Conservation (phyloP, 2,113 vertebrate species). For the Eclectus roratus region DNA sequence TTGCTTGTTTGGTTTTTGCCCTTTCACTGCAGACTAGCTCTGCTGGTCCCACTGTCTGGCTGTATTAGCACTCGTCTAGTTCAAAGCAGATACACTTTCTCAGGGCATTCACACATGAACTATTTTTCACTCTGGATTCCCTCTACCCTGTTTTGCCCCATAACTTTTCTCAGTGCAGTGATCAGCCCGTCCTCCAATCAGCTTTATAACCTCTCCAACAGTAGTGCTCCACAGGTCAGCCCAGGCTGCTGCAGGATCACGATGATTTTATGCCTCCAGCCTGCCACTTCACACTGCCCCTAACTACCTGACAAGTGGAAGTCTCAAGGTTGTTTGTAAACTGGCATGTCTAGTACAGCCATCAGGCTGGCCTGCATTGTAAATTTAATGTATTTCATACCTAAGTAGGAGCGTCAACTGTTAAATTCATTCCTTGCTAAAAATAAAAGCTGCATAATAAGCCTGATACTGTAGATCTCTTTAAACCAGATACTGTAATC, state of each 20-base stretch:
- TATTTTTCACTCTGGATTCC: conserved; percentile 34
- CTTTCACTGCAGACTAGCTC: not conserved
- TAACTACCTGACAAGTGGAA: not conserved
- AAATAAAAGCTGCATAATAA: conserved; percentile 70
- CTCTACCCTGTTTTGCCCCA: not conserved
- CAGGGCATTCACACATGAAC: not conserved
- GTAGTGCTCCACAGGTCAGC: conserved; percentile 6
- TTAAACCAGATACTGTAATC: conserved; percentile 66
- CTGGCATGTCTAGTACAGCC: not conserved
- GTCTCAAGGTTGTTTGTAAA: conserved; percentile 36
- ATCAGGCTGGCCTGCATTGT: conserved; percentile 8
- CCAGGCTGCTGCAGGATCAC: not conserved
- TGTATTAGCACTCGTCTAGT: not conserved
- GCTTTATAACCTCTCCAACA: conserved; percentile 12
- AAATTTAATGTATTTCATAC: conserved; percentile 59
- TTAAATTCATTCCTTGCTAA: conserved; percentile 64
- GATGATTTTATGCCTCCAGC: conserved; percentile 11
- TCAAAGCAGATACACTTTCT: not conserved
- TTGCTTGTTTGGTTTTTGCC: not conserved
- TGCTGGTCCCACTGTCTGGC: not conserved
- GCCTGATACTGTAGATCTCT: conserved; percentile 61
- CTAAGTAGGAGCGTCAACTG: conserved; percentile 58
- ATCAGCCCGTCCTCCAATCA: conserved; percentile 33
- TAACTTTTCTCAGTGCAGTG: conserved; percentile 33
- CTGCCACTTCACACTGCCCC: not conserved